A percentile compares a stretch with the other conserved stretches of the same genome.
phyloP scores from a whole-genome alignment of 2,888 invertebrate species.

The Cantharis rufa region DNA sequence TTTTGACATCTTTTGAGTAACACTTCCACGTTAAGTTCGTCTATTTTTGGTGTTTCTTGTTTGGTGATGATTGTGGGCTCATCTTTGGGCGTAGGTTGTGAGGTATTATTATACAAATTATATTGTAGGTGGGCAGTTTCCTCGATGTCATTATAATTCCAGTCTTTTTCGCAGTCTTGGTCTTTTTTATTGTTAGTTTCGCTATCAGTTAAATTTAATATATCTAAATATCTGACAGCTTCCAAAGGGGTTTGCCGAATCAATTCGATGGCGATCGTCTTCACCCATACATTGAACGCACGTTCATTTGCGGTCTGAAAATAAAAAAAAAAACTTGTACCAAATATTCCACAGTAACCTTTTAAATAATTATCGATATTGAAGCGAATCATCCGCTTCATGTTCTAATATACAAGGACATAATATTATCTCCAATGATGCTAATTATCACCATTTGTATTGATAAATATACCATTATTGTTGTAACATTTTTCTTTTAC shows the following conservation, averaged over 20 bases:
- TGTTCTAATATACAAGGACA: background rate
- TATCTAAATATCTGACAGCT: slow-evolving; percentile 73
- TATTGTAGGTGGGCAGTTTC: slow-evolving; percentile 7
- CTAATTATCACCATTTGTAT: background rate
- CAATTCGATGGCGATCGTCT: slow-evolving; percentile 73
- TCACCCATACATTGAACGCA: slow-evolving; percentile 75
- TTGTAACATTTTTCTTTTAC: background rate
- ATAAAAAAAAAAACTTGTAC: background rate
- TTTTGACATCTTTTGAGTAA: slow-evolving; percentile 61
- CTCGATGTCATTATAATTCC: slow-evolving; percentile 42
- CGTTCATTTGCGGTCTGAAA: slow-evolving; percentile 72
- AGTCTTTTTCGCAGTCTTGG: slow-evolving; percentile 44
- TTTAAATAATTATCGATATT: background rate
- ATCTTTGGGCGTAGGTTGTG: slow-evolving; percentile 3
- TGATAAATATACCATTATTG: background rate
- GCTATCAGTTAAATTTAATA: slow-evolving; percentile 62
- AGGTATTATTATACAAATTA: slow-evolving; percentile 16
- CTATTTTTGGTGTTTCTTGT: background rate
- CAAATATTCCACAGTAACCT: background rate
- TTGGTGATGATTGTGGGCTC: background rate
- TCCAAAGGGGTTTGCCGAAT: slow-evolving; percentile 76
- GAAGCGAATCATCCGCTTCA: background rate
- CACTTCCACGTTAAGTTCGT: slow-evolving; percentile 49
- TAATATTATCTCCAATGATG: background rate
- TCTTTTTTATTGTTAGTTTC: slow-evolving; percentile 43